Conservation (phyloP, 1,140 invertebrate genomes). For the Scylla paramamosain region DNA sequence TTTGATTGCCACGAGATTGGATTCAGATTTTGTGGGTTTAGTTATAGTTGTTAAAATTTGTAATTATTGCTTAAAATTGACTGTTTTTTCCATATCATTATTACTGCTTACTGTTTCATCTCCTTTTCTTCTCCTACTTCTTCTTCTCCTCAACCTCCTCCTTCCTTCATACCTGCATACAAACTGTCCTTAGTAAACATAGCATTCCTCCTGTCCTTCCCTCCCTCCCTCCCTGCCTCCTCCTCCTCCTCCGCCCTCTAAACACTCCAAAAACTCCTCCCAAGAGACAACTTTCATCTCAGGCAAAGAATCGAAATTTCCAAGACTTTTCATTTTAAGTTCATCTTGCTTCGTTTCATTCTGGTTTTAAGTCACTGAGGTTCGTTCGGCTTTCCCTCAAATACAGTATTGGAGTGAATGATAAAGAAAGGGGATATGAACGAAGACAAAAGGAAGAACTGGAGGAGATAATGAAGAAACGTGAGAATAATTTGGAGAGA, state of each 20-base stretch:
- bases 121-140: background rate
- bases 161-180: no score
- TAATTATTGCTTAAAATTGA: no score
- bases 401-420: background rate
- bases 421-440: background rate
- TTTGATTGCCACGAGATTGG: no score
- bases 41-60: no score
- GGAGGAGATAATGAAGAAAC: background rate
- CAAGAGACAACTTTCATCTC: background rate
- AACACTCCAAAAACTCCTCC: slow-evolving; percentile 23
- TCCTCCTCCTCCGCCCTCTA: background rate
- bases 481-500: background rate
- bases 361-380: background rate
- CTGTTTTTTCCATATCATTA: background rate
- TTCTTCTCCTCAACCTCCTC: background rate
- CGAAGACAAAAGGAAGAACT: background rate
- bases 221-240: background rate
- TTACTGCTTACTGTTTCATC: background rate
- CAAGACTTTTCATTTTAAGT: background rate
- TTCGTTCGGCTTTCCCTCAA: background rate
- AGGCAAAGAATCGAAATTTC: background rate
- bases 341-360: background rate
- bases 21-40: no score
- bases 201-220: background rate
- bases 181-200: background rate